These are phyloP conservation scores for Heliothis virescens DNA, from an alignment of 1,140 invertebrate genomes.

Conservation along the genomic window DNA sequence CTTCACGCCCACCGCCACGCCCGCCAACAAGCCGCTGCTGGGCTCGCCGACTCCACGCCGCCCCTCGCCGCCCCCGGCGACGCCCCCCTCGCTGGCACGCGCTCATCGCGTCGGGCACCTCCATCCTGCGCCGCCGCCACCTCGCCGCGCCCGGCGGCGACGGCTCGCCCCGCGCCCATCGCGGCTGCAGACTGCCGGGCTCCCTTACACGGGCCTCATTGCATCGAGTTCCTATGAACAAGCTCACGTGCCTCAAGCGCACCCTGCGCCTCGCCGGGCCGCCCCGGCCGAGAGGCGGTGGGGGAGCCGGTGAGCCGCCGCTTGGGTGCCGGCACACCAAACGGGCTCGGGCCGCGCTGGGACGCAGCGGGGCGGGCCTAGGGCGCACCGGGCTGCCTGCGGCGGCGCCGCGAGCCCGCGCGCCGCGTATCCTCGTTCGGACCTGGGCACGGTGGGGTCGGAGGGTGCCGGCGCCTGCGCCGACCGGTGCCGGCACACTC, in stretches of 20 bases:
- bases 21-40: constrained; percentile 84
- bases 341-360: constrained; percentile 79
- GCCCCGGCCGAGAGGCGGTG: constrained; percentile 75
- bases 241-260: constrained; percentile 90
- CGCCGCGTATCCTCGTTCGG: constrained; percentile 79
- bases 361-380: constrained; percentile 81
- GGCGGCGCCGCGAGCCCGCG: constrained; percentile 68
- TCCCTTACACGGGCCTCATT: constrained; percentile 86
- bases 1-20: constrained; percentile 86
- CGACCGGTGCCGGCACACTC: constrained; percentile 81
- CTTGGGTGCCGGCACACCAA: constrained; percentile 72
- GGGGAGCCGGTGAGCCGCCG: constrained; percentile 84
- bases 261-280: constrained; percentile 83
- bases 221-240: constrained; percentile 90
- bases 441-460: constrained; percentile 82
- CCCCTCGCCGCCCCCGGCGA: constrained; percentile 93
- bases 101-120: constrained; percentile 90
- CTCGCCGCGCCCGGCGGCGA: constrained; percentile 80
- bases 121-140: constrained; percentile 89
- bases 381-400: constrained; percentile 82
- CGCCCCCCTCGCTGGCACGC: constrained; percentile 88
- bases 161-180: constrained; percentile 85
- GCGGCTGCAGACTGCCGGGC: constrained; percentile 87
- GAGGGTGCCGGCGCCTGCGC: constrained; percentile 56
- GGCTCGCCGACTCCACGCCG: constrained; percentile 89